These are phyloP conservation scores for Erythrolamprus reginae DNA, from an alignment of 2,113 vertebrate species.

Conservation along the genomic window DNA sequence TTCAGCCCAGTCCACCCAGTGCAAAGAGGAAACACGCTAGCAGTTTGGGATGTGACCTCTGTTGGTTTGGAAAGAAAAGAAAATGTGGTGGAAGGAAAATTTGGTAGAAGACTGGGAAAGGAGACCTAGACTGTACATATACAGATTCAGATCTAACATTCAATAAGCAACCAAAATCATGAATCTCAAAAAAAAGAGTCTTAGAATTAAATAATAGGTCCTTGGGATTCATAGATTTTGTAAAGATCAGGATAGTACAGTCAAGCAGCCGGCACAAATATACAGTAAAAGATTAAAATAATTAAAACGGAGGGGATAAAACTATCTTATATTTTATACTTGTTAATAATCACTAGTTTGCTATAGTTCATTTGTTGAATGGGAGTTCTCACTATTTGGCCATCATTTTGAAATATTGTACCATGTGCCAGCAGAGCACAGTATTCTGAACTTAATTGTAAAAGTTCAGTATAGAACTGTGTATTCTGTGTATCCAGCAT, in stretches of 20 bases:
- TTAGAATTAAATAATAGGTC: not conserved
- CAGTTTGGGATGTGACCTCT: not conserved
- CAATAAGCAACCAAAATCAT: not conserved
- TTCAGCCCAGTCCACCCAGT: too few species aligned
- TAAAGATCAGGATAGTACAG: not conserved
- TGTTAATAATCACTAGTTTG: not conserved
- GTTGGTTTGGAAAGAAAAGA: not conserved
- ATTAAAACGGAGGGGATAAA: not conserved
- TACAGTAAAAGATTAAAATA: not conserved
- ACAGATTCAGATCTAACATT: not conserved
- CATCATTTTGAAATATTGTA: not conserved
- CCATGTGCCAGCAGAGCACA: not conserved
- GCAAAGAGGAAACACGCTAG: too few species aligned
- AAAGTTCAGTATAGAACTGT: not conserved
- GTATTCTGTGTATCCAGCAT: not conserved
- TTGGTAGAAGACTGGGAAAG: not conserved
- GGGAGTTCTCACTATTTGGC: not conserved
- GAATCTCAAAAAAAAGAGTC: not conserved
- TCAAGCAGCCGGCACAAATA: rapidly evolving
- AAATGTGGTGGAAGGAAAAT: not conserved
- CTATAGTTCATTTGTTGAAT: not conserved
- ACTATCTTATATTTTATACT: not conserved
- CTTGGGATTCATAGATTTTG: not conserved
- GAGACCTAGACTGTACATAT: not conserved
- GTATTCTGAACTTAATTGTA: not conserved